phyloP scores from a whole-genome alignment of 2,113 vertebrate genomes.

The Elanus axillaris region DNA sequence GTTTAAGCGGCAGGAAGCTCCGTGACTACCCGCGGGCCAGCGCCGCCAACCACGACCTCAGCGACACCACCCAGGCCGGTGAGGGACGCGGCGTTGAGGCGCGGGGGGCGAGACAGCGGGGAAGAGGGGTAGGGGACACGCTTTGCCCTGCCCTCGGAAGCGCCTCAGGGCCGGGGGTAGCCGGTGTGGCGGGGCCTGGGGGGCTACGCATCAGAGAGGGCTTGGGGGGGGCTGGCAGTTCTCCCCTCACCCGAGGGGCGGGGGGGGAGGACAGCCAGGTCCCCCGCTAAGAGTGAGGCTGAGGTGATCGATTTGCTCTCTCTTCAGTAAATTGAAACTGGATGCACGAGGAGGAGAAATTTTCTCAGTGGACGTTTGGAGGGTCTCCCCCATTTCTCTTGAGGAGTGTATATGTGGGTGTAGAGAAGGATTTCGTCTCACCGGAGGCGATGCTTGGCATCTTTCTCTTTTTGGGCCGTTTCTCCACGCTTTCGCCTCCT shows the following conservation, averaged over 20 bases:
- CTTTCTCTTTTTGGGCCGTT: not conserved
- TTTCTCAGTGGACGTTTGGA: not conserved
- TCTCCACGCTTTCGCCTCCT: not conserved
- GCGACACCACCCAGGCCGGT: slow-evolving; percentile 93
- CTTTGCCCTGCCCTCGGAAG: not conserved
- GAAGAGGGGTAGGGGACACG: not conserved
- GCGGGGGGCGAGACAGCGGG: not conserved
- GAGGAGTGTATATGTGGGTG: not conserved
- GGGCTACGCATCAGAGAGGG: too few relatives aligned
- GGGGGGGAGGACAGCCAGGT: not conserved
- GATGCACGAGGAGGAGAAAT: not conserved
- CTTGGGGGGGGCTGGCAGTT: not conserved
- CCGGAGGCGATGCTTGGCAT: not conserved
- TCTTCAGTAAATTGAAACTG: not conserved
- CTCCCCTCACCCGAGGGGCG: too few relatives aligned
- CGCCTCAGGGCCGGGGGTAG: not conserved
- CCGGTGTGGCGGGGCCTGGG: not conserved
- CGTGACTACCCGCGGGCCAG: slow-evolving; percentile 94
- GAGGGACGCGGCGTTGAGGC: slow-evolving; percentile 31
- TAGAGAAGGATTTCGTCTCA: not conserved
- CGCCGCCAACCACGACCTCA: slow-evolving; percentile 91
- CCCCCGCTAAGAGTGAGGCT: not conserved
- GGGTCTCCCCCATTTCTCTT: not conserved
- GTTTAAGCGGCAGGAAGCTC: slow-evolving; percentile 96
- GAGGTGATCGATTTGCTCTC: not conserved